Base-by-base conservation (phyloP, 2,113 vertebrate species). In the Fregata magnificens region DNA sequence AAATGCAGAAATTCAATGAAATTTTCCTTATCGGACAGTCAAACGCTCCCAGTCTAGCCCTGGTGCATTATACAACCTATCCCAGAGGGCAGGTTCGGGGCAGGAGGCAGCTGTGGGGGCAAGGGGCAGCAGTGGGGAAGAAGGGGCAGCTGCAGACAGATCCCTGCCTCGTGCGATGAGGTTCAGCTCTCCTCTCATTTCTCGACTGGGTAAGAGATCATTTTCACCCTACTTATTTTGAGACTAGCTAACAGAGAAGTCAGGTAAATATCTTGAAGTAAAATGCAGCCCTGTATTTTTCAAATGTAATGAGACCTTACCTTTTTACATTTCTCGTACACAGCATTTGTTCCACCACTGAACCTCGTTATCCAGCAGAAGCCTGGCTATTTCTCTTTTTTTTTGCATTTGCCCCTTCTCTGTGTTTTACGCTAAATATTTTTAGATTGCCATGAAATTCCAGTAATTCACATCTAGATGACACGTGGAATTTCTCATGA, bases 101-200 rank as follows among this genome's bases (percentile, higher is more conserved):
- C 34, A 4, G 34, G 58, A 59, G 58, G 21, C 58, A 59, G 55
- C 32, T 28, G 9, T 10, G n/a, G 52, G 42, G 52, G 40, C 25
- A 10, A 28, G 63, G 45, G 34, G 50, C 61, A 66, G 62, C 8
- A 1, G 10, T 15, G 55, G 59, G 76, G 61, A 21, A 38, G 18
- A 38, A 11, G 40, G 14, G 34, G 29, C 31, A 16, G 82, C 24
- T 2, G 44, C n/a, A 66, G 17, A 38, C 40, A 17, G 0, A 10
- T 21, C 38, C 32, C 15, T 1, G 6, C 42, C 53, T 40, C 8
- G 1, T 11, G 29, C 4, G 2, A 34, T 1, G 4, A 29, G 25
- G 47, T 16, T 36, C 38, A 53, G 55, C 80, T 70, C 56, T 34
- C 59, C 50, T 38, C 53, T 21, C 20, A 2, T 7, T 36, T 22